Conservation (phyloP, 1,140 invertebrate genomes). For the Microplitis demolitor region DNA sequence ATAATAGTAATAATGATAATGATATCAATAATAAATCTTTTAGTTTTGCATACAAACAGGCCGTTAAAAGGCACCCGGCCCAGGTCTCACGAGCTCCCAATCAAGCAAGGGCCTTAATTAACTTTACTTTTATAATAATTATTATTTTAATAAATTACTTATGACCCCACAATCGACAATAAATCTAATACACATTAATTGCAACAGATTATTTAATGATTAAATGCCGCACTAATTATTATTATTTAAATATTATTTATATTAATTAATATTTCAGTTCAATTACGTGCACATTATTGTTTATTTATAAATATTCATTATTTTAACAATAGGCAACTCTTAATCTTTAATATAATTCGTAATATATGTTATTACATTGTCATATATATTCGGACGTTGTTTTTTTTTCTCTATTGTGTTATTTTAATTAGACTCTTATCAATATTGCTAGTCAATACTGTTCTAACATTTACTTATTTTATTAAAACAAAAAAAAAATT, state of each 20-base stretch:
- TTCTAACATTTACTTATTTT: background rate
- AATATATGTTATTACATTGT: constrained; percentile 3
- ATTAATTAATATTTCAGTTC: constrained; percentile 13
- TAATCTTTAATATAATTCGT: constrained; percentile 5
- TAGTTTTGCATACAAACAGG: constrained; percentile 46
- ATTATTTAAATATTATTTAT: background rate
- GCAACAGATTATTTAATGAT: constrained; percentile 1
- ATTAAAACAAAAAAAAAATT: background rate
- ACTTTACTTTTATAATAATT: constrained; percentile 12
- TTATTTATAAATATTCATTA: constrained; percentile 2
- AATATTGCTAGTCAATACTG: background rate
- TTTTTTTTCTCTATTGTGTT: background rate
- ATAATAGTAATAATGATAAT: constrained; percentile 15
- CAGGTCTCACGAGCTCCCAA: constrained; percentile 44
- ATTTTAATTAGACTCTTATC: background rate
- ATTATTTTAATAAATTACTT: background rate
- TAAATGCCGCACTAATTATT: constrained; percentile 3
- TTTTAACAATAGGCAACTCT: constrained; percentile 28
- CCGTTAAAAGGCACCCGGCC: constrained; percentile 52
- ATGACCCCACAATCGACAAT: constrained; percentile 6
- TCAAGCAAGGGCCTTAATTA: constrained; percentile 19
- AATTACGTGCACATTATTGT: background rate
- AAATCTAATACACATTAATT: constrained; percentile 26
- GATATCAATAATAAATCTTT: background rate
- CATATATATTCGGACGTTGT: background rate